These are phyloP conservation scores for Proteles cristata DNA, from an alignment of 2,113 vertebrate species.

Conservation along the genomic window DNA sequence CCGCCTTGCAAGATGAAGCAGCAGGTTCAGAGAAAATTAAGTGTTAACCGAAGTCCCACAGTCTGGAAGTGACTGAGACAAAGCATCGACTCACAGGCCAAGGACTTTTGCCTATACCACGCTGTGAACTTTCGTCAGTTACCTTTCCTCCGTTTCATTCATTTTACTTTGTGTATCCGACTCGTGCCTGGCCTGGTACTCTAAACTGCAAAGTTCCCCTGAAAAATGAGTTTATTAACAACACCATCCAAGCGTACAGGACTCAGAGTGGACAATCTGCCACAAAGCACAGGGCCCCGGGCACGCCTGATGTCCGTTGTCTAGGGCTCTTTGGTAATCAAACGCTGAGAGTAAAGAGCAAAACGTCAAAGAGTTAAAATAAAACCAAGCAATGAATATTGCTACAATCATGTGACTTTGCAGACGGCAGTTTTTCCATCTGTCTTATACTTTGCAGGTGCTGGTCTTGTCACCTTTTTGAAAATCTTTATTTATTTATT, in stretches of 20 bases:
- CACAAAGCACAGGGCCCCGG: not conserved
- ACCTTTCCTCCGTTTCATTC: not conserved
- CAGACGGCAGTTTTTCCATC: not conserved
- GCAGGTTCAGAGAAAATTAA: not conserved
- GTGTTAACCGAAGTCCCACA: not conserved
- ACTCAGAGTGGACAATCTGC: not conserved
- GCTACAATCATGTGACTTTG: not conserved
- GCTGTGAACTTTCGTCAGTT: not conserved
- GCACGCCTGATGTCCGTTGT: not conserved
- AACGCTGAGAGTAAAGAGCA: not conserved
- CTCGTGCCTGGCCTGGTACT: not conserved
- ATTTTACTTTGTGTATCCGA: conserved; percentile 31
- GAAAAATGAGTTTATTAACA: conserved; percentile 34
- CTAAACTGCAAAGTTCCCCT: not conserved
- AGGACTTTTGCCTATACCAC: not conserved
- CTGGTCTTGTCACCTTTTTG: not conserved
- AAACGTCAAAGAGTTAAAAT: conserved; percentile 37
- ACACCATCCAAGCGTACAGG: not conserved
- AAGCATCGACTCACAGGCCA: not conserved
- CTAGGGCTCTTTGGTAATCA: not conserved
- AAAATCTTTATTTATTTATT: too few relatives aligned
- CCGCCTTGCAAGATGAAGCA: not conserved
- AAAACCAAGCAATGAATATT: not conserved
- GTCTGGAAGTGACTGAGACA: not conserved
- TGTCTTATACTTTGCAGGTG: conserved; percentile 5